These are phyloP conservation scores for Sorex araneus DNA, from an alignment of 2,113 vertebrate genomes.

Conservation along the genomic window DNA sequence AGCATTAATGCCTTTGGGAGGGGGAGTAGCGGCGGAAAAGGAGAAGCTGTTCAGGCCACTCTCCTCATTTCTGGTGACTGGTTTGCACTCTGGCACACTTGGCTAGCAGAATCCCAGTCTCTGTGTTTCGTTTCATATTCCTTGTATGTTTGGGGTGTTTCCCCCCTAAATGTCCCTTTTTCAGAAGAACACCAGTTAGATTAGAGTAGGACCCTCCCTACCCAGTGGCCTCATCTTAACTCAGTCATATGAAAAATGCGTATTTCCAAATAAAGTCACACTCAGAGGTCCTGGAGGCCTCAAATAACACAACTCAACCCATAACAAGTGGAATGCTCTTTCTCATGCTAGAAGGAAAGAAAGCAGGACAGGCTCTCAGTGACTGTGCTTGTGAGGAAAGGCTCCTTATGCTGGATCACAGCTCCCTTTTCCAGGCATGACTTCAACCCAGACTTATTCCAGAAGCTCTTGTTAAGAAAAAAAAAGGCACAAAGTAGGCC, in stretches of 20 bases:
- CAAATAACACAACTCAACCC: neutral
- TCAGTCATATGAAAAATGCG: neutral
- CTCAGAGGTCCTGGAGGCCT: neutral
- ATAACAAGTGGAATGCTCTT: slow-evolving; percentile 8
- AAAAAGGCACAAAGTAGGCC: slow-evolving; percentile 22
- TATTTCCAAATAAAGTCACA: slow-evolving; percentile 32
- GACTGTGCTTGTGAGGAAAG: neutral
- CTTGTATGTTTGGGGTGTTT: neutral
- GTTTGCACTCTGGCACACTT: neutral
- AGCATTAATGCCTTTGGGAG: neutral
- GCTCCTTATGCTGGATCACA: slow-evolving; percentile 15
- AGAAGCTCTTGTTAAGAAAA: slow-evolving; percentile 11
- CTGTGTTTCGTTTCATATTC: neutral
- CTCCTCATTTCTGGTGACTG: neutral
- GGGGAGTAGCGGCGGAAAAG: neutral
- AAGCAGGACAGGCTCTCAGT: slow-evolving; percentile 18
- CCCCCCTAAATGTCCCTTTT: neutral
- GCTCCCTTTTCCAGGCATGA: slow-evolving; percentile 13
- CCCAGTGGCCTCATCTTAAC: slow-evolving; percentile 6
- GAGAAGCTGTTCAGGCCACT: neutral
- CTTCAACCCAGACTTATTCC: slow-evolving; percentile 36
- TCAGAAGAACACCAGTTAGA: neutral
- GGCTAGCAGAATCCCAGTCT: neutral
- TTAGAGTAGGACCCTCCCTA: neutral
- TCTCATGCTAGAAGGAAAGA: neutral